Base-by-base conservation (phyloP, 2,888 invertebrate genomes). In the Clusia tigrina region DNA sequence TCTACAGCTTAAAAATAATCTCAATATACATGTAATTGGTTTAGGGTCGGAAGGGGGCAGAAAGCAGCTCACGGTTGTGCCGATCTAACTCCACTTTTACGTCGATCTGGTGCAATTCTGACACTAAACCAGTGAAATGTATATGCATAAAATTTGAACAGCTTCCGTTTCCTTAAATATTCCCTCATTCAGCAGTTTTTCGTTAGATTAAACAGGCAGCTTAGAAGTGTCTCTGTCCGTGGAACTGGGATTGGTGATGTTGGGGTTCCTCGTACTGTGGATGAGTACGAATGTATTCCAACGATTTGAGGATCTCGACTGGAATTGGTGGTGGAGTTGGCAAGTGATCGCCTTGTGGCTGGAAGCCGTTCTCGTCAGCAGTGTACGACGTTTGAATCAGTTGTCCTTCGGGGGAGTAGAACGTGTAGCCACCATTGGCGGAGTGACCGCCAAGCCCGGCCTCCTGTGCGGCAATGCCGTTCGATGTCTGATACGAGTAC, bases 401-500 rank as follows among this genome's bases (percentile, higher is more conserved):
- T 55, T 72, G n/a, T 17, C 83, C 81, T 25, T 82, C 79, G 1
- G 82, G 82, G 1, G 81, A 72, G 66, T 74, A 73, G 51, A 69
- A 77, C 0, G 71, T 66, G 67, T 54, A 74, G 2, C 67, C 71
- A 42, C 80, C 80, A 23, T 17, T 69, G 20, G 85, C 87, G 3
- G 74, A 68, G 73, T 85, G 84, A 75, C 86, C 86, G 70, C 88
- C 80, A n/a, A 68, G 72, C 69, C 89, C 89, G 1, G 72, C 65
- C 72, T 88, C 88, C 70, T 88, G 85, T 12, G 77, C 88, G 1
- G 73, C 38, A 74, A 89, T 90, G 17, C 89, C 89, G 71, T 90
- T 89, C 57, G 82, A 84, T 67, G 89, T 88, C 64, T 87, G 81
- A 69, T 77, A 88, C 0, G 17, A 12, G 72, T 77, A 86, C 0